Evolutionary conservation across 2,113 vertebrate genomes (phyloP).

Genomic region (Gorilla gorilla): DNA sequence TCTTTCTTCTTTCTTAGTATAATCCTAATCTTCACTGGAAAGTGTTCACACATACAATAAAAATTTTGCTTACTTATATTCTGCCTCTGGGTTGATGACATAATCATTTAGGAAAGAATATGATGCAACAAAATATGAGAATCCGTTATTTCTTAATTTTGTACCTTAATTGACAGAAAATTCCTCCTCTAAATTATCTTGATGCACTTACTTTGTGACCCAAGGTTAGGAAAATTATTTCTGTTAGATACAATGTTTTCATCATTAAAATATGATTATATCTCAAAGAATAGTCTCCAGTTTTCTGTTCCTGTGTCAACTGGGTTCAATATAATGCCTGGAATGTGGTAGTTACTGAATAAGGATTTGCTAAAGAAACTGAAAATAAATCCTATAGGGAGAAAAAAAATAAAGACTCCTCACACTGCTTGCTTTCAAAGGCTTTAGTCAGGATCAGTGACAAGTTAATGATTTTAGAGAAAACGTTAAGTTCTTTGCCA

Average conservation of each 20-base stretch:
- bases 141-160: background rate
- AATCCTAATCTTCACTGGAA: background rate
- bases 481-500: background rate
- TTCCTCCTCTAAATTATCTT: background rate
- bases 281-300: background rate
- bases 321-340: background rate
- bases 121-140: background rate
- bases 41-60: background rate
- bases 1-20: background rate
- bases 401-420: background rate
- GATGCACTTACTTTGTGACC: background rate
- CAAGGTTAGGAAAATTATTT: background rate
- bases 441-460: background rate
- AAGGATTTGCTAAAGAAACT: background rate
- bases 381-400: background rate
- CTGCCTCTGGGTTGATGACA: background rate
- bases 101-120: slow-evolving; percentile 5
- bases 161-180: background rate
- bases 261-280: background rate
- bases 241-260: background rate
- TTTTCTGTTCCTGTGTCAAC: background rate
- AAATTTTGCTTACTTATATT: background rate
- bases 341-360: background rate
- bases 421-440: background rate
- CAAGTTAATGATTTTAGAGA: background rate